phyloP scores from a whole-genome alignment of 2,113 vertebrate genomes.

The Gulo gulo region DNA sequence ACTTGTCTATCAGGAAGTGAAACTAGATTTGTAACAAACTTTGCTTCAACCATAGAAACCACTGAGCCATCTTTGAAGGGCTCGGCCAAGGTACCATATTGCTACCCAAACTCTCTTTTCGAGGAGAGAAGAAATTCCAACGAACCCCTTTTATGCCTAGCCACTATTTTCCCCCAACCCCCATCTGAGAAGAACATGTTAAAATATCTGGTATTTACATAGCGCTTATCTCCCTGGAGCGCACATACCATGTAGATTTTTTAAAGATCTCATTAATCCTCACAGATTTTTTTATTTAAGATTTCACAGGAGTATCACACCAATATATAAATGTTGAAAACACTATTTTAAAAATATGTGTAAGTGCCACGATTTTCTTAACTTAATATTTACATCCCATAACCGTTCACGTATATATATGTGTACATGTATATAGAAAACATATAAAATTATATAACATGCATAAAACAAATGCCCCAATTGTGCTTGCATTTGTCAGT shows the following conservation, averaged over 20 bases:
- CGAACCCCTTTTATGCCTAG: neutral
- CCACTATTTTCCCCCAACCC: neutral
- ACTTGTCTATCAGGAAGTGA: no score
- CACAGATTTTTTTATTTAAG: constrained; percentile 45
- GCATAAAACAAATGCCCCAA: neutral
- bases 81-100: neutral
- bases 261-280: constrained; percentile 59
- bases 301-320: constrained; percentile 16
- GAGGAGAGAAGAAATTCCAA: neutral
- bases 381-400: constrained; percentile 19
- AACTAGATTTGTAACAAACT: neutral
- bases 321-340: constrained; percentile 27
- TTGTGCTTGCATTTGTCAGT: neutral
- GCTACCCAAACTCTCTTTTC: neutral
- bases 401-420: neutral
- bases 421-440: neutral
- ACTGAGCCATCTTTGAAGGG: neutral
- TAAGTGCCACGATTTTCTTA: constrained; percentile 27
- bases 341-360: constrained; percentile 37
- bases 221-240: neutral
- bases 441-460: neutral
- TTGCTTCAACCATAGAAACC: neutral
- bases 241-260: neutral
- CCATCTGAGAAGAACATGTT: neutral
- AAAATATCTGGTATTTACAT: neutral